A percentile compares a stretch with the other conserved stretches of the same genome.
Conservation (phyloP, 2,113 vertebrate genomes). For the Oncorhynchus keta region DNA sequence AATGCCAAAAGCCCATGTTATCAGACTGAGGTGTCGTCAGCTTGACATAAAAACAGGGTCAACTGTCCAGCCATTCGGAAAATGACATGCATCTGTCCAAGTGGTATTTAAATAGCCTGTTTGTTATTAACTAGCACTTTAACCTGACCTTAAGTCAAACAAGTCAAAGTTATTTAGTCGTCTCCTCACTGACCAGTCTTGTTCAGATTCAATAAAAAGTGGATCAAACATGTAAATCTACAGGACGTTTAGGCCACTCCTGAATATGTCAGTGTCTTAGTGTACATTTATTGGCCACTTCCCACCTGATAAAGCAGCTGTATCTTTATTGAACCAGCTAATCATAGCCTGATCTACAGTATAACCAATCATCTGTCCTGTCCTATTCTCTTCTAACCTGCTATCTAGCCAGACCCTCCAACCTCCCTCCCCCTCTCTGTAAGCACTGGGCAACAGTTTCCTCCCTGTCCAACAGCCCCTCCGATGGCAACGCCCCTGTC, state of each 20-base stretch:
- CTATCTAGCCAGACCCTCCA: too few species aligned
- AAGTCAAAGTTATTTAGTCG: neutral
- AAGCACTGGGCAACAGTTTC: too few species aligned
- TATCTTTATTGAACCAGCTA: too few species aligned
- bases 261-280: neutral
- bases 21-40: slow-evolving; percentile 26
- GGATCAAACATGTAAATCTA: neutral
- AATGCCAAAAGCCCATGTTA: slow-evolving; percentile 37
- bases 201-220: neutral
- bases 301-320: neutral
- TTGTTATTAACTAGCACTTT: neutral
- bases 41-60: slow-evolving; percentile 33
- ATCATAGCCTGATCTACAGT: too few species aligned
- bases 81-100: neutral
- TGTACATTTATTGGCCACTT: neutral
- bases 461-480: too few species aligned
- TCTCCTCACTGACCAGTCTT: neutral
- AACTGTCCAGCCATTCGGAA: neutral
- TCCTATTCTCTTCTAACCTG: too few species aligned
- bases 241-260: neutral
- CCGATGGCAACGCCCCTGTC: too few species aligned
- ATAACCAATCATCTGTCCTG: too few species aligned
- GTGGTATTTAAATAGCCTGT: neutral
- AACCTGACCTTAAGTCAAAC: neutral
- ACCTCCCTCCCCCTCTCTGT: too few species aligned